Conservation (phyloP, 2,113 vertebrate genomes). For the Petroica traversi region DNA sequence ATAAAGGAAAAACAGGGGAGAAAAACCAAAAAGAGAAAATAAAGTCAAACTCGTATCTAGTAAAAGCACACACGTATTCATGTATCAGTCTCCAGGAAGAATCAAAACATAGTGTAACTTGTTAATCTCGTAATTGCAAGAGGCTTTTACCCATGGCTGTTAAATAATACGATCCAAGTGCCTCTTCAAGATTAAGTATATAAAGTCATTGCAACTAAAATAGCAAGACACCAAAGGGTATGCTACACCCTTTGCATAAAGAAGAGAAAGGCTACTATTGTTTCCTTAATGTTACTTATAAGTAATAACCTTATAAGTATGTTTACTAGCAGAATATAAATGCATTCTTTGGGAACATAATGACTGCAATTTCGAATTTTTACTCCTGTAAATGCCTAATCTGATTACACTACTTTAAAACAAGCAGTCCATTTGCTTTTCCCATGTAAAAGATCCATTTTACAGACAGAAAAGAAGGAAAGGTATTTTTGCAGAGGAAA, state of each 20-base stretch:
- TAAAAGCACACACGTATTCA: not conserved
- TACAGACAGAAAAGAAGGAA: not conserved
- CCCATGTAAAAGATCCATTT: not conserved
- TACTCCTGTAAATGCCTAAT: not conserved
- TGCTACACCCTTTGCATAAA: not conserved
- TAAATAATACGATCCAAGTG: constrained; percentile 32
- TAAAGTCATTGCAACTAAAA: constrained; percentile 17
- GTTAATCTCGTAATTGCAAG: constrained; percentile 51
- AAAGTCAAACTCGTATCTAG: not conserved
- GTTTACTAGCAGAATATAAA: not conserved
- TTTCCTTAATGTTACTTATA: not conserved
- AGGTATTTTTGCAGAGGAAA: not conserved
- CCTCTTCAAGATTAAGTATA: constrained; percentile 22
- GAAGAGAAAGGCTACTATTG: not conserved
- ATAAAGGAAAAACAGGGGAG: not conserved
- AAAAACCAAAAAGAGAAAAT: not conserved
- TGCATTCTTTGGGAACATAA: not conserved
- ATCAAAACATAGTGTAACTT: constrained; percentile 49
- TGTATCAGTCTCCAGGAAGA: not conserved
- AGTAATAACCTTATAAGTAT: too few relatives aligned
- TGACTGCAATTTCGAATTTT: not conserved
- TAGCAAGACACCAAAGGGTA: not conserved
- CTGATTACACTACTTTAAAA: not conserved
- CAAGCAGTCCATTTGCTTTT: not conserved
- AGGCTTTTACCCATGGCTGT: constrained; percentile 44